Evolutionary conservation across 2,113 vertebrate genomes (phyloP), one percentile per base, ranked within the genome.

Genomic region (Corythoichthys haematopterus): DNA sequence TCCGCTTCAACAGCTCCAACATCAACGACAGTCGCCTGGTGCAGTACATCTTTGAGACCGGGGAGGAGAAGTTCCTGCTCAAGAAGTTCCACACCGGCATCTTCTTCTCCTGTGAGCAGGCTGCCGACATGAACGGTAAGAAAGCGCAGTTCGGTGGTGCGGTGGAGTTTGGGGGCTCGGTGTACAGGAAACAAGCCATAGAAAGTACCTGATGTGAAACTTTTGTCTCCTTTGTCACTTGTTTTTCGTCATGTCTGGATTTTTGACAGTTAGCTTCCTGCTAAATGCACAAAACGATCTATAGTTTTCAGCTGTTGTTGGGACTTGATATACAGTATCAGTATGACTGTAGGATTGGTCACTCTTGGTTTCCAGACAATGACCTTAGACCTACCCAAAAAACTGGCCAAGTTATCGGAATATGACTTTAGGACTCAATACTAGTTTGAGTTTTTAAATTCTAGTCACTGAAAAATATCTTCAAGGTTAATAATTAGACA

Each of bases 51-150:
- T 94, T 95, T 82, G 96, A 96, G 86, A 93, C 85, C 0, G 95
- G 96, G 0, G 94, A 95, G 0, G 93, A 97, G 84, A 97, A 94
- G 80, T 95, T 94, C 0, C 64, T 93, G 2, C 79, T 93, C 71
- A 84, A 72, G 3, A 91, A 84, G 83, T 94, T 98, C 70, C 95
- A 97, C 6, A 91, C 91, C 0, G 94, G 95, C 0, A 95, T 98
- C 65, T 97, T 95, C 87, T 93, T 92, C 63, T 94, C 94, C 48
- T 96, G 95, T 0, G 94, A 96, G 74, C 93, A 97, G 78, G 84
- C 85, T 3, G 71, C 90, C 0, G 85, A 86, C 51, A 88, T 92
- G 40, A 73, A 91, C 37, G 95, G 96, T 96, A 82, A 93, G 93
- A 58, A 3, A 1, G 6, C 0, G 8, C 6, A 10, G 33, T 4